Base-by-base conservation (phyloP, 2,888 invertebrate species). In the Baccha elongata region DNA sequence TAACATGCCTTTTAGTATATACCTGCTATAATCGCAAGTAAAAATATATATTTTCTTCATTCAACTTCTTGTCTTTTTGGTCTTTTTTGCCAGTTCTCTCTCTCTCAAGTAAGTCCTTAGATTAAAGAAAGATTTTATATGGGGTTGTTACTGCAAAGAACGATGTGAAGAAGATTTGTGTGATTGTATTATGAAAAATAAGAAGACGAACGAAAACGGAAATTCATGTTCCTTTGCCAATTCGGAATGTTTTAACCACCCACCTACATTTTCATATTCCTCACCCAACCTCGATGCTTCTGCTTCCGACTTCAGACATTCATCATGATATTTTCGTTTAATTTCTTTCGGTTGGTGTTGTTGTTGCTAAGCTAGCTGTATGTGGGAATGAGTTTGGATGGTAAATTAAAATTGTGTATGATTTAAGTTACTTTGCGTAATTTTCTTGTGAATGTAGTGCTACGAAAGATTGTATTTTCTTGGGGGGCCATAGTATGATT, bases 331-430 rank as follows among this genome's bases (percentile, higher is more conserved):
- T 32, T 19, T 19, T 68, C 42, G 37, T 44, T 71, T n/a, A 35
- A 19, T 17, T 58, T 44, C 42, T 37, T 55, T 32, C 48, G 17
- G 26, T 21, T 32, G 15, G n/a, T 13, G 11, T 26, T 42, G n/a
- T n/a, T 64, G 23, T 50, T 32, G 32, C 52, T 55, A 21, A 55
- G 15, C 11, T 46, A 29, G 11, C 2, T 26, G 11, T 71, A 19
- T 21, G 32, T 50, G 65, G 23, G 60, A 44, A 74, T 64, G 75
- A 69, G 55, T 75, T 68, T 40, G 46, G 68, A 52, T 50, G 80
- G 80, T 75, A 75, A 80, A 75, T 80, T 80, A 64, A 80, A 80
- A 80, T 80, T 80, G 69, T 80, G 80, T 75, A 75, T 80, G 80
- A 75, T 80, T 80, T 75, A 75, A 80, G 75, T 80, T 75, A 75